Percentiles rank a stretch among this genome's conserved stretches.
Evolutionary conservation across 2,113 vertebrate species (phyloP).

Genomic region (Clarias batrachus): DNA sequence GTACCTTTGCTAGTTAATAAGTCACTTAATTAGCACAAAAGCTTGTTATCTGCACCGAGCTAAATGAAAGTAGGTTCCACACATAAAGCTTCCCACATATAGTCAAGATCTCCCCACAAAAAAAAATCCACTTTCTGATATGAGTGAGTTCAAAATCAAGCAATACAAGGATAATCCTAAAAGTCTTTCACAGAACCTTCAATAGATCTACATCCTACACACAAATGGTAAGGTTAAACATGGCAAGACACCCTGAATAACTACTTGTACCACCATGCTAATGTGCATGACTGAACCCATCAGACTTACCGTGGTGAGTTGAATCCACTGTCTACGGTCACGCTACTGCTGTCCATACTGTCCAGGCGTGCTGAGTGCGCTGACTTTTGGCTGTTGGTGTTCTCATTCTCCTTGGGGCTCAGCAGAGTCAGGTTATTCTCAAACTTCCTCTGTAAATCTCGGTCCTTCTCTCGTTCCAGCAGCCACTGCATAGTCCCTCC

Average conservation of each 20-base stretch:
- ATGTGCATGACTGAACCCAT: background rate
- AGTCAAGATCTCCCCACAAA: background rate
- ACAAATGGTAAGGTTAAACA: background rate
- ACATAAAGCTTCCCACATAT: background rate
- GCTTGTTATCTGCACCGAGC: background rate
- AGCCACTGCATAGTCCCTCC: constrained; percentile 98
- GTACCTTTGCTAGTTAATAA: background rate
- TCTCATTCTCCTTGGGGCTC: constrained; percentile 92
- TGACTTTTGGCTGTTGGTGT: constrained; percentile 89
- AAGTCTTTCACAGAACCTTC: background rate
- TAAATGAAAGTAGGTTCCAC: background rate
- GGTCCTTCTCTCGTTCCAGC: constrained; percentile 92
- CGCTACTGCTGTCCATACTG: constrained; percentile 99
- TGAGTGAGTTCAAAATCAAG: background rate
- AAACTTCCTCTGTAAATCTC: constrained; percentile 93
- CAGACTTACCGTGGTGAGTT: constrained; percentile 96
- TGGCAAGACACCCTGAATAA: background rate
- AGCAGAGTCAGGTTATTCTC: constrained; percentile 96
- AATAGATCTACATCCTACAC: background rate
- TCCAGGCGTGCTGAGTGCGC: constrained; percentile 94
- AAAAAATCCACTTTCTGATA: background rate
- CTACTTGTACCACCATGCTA: background rate
- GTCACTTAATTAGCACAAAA: background rate
- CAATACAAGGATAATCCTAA: background rate
- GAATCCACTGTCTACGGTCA: constrained; percentile 98